phyloP scores from a whole-genome alignment of 2,888 invertebrate species.

The Andrena minutula region DNA sequence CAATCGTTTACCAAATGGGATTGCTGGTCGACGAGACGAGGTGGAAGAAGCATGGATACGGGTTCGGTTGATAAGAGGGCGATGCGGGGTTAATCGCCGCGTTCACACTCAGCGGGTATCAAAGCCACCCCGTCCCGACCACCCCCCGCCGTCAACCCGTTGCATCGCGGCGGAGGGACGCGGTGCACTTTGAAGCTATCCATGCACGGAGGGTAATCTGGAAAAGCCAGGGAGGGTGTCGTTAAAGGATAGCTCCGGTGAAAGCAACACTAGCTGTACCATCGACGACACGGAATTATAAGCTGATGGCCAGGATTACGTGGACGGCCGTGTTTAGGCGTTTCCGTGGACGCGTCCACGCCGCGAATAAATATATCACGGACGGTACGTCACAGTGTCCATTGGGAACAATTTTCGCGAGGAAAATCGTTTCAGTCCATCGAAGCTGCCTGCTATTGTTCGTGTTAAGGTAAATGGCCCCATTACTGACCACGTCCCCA shows the following conservation, averaged over 20 bases:
- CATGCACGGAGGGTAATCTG: conserved; percentile 51
- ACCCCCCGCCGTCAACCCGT: neutral
- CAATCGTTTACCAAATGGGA: conserved; percentile 56
- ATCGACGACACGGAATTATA: conserved; percentile 57
- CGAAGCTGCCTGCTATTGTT: neutral
- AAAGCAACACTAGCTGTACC: conserved; percentile 49
- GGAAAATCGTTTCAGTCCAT: neutral
- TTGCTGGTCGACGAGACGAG: conserved; percentile 51
- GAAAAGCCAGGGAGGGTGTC: conserved; percentile 50
- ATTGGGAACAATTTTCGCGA: neutral
- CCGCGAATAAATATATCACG: conserved; percentile 3
- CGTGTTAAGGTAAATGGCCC: too few relatives aligned
- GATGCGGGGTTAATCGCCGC: conserved; percentile 80
- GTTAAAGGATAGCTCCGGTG: conserved; percentile 58
- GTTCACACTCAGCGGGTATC: conserved; percentile 78
- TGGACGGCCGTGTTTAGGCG: conserved; percentile 43
- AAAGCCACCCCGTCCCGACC: conserved; percentile 66
- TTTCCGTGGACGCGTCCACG: conserved; percentile 36
- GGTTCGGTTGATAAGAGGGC: conserved; percentile 71
- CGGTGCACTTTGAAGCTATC: conserved; percentile 54
- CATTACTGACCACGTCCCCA: too few relatives aligned
- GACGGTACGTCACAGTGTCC: neutral
- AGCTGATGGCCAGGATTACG: conserved; percentile 54
- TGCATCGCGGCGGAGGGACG: conserved; percentile 43
- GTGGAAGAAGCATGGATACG: conserved; percentile 68